These are phyloP conservation scores for Malacosoma neustria DNA, from an alignment of 2,888 invertebrate species.

Conservation along the genomic window DNA sequence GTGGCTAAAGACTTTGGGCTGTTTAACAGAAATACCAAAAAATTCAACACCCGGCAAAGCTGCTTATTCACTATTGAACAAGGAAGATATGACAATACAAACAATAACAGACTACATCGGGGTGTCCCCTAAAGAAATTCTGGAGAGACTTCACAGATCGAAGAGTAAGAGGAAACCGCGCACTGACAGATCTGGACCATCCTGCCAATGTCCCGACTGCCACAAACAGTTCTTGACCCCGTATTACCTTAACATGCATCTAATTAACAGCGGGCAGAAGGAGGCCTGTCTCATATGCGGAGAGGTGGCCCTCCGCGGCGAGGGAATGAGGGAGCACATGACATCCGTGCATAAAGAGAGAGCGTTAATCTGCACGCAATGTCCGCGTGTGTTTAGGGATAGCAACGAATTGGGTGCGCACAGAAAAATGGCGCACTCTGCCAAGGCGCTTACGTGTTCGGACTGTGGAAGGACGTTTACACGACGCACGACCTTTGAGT, in stretches of 20 bases:
- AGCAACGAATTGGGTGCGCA: conserved; percentile 33
- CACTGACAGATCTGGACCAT: conserved; percentile 30
- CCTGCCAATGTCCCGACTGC: conserved; percentile 46
- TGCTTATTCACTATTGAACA: conserved; percentile 38
- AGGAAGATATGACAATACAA: conserved; percentile 32
- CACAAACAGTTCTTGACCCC: conserved; percentile 46
- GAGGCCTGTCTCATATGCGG: conserved; percentile 52
- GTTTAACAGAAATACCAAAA: conserved; percentile 22
- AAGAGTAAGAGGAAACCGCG: conserved; percentile 25
- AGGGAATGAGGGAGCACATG: conserved; percentile 40
- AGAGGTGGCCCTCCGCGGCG: conserved; percentile 29
- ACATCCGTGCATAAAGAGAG: conserved; percentile 28
- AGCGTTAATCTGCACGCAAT: conserved; percentile 33
- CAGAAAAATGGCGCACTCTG: conserved; percentile 31
- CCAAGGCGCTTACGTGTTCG: conserved; percentile 35
- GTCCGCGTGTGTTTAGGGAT: conserved; percentile 35
- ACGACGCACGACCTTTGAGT: conserved; percentile 38
- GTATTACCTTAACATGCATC: conserved; percentile 41
- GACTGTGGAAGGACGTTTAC: conserved; percentile 52
- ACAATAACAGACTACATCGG: conserved; percentile 35
- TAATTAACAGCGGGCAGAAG: conserved; percentile 53
- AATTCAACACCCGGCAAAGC: conserved; percentile 24
- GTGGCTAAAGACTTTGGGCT: conserved; percentile 38
- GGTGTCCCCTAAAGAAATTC: conserved; percentile 27
- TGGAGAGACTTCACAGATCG: conserved; percentile 32